Percentiles rank a stretch among this genome's conserved stretches.
Conservation (phyloP, 2,888 invertebrate species). For the Bugula neritina region DNA sequence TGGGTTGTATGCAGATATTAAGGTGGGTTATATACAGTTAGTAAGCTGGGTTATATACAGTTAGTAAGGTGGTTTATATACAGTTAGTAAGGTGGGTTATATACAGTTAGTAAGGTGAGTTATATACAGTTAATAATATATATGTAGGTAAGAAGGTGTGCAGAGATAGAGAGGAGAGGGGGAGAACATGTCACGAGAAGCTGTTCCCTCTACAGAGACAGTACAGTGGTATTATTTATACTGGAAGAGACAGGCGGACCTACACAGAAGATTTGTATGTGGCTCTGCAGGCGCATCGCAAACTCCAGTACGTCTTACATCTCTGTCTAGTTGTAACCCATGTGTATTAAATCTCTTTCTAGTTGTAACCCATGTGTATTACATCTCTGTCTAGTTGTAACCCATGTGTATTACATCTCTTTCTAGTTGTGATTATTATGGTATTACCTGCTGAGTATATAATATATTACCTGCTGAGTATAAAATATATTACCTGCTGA, state of each 20-base stretch:
- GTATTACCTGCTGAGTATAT: too few relatives aligned
- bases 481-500: too few relatives aligned
- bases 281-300: background rate
- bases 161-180: slow-evolving; percentile 20
- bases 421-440: too few relatives aligned
- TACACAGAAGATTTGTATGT: background rate
- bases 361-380: too few relatives aligned
- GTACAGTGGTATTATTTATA: slow-evolving; percentile 2
- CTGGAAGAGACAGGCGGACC: background rate
- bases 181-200: background rate
- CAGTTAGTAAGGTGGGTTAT: too few relatives aligned
- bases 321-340: too few relatives aligned
- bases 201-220: background rate
- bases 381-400: too few relatives aligned
- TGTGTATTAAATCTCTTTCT: too few relatives aligned
- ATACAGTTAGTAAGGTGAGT: background rate
- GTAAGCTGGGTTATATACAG: background rate
- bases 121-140: background rate
- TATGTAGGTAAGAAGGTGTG: slow-evolving; percentile 4
- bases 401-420: too few relatives aligned
- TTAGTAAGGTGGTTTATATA: too few relatives aligned
- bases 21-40: background rate
- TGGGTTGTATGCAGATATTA: background rate
- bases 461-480: too few relatives aligned
- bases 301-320: background rate